phyloP scores from a whole-genome alignment of 2,113 vertebrate genomes.

The Ancistrus triradiatus region DNA sequence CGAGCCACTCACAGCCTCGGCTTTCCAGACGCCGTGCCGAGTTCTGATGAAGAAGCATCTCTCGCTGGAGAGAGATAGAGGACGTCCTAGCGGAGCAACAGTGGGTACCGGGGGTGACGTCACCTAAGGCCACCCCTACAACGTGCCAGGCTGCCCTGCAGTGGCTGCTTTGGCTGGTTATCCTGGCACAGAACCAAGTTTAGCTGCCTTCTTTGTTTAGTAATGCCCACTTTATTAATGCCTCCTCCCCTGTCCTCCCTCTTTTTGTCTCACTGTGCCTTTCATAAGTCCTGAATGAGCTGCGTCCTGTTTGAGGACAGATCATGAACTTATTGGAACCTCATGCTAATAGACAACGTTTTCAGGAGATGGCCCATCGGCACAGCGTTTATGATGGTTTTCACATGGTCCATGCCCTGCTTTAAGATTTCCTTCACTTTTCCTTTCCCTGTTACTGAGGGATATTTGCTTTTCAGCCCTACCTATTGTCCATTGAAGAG shows the following conservation, averaged over 20 bases:
- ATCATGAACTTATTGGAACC: slow-evolving; percentile 61
- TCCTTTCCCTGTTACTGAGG: slow-evolving; percentile 11
- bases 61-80: slow-evolving; percentile 46
- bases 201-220: not conserved
- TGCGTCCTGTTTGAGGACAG: slow-evolving; percentile 54
- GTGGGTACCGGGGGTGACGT: slow-evolving; percentile 38
- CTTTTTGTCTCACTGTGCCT: slow-evolving; percentile 26
- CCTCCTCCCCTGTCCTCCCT: not conserved
- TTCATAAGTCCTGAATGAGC: slow-evolving; percentile 66
- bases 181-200: not conserved
- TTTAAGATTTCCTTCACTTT: slow-evolving; percentile 36
- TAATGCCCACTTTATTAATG: not conserved
- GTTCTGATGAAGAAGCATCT: slow-evolving; percentile 54
- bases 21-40: slow-evolving; percentile 49
- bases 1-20: slow-evolving; percentile 43
- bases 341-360: slow-evolving; percentile 62
- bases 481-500: no score
- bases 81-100: slow-evolving; percentile 39
- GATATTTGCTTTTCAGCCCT: not conserved
- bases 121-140: slow-evolving; percentile 34
- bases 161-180: slow-evolving; percentile 5
- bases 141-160: slow-evolving; percentile 28
- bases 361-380: slow-evolving; percentile 64
- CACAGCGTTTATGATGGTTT: slow-evolving; percentile 60
- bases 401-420: slow-evolving; percentile 12